Percentiles rank a stretch among this genome's conserved stretches.
Conservation (phyloP, 2,797 vertebrate species). For the Dipus sagitta region DNA sequence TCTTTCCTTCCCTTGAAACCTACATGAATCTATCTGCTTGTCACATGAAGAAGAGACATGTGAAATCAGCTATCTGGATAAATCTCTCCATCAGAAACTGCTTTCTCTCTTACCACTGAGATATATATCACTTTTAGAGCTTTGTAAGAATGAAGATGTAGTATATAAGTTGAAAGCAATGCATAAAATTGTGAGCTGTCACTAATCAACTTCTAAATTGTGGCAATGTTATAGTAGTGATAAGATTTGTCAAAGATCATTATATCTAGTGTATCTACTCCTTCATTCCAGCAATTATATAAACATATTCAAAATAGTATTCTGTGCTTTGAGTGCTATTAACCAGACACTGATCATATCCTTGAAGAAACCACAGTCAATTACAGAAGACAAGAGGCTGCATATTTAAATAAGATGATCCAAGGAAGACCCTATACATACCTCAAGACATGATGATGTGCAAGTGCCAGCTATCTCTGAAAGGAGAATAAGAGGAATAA, state of each 20-base stretch:
- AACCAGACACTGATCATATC: conserved; percentile 27
- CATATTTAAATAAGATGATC: conserved; percentile 3
- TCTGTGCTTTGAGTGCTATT: not conserved
- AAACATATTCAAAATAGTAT: not conserved
- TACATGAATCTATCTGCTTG: not conserved
- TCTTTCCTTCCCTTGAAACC: conserved; percentile 15
- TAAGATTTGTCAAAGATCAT: conserved; percentile 57
- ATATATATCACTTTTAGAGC: not conserved
- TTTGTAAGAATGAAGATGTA: not conserved
- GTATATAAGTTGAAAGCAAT: conserved; percentile 5
- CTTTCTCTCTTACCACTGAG: not conserved
- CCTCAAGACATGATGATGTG: not conserved
- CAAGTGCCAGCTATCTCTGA: not conserved
- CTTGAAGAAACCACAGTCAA: conserved; percentile 23
- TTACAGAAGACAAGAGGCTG: not conserved
- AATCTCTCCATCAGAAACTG: not conserved
- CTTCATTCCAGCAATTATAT: conserved; percentile 55
- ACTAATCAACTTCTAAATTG: conserved; percentile 24
- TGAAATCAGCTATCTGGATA: not conserved
- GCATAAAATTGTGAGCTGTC: conserved; percentile 25
- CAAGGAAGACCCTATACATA: not conserved
- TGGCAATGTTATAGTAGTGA: not conserved
- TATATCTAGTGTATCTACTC: conserved; percentile 30
- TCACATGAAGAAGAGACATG: not conserved
- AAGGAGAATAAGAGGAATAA: not conserved